Percentiles rank a stretch among this genome's conserved stretches.
Evolutionary conservation across 2,888 invertebrate species (phyloP).

Genomic region (Cistogaster globosa): DNA sequence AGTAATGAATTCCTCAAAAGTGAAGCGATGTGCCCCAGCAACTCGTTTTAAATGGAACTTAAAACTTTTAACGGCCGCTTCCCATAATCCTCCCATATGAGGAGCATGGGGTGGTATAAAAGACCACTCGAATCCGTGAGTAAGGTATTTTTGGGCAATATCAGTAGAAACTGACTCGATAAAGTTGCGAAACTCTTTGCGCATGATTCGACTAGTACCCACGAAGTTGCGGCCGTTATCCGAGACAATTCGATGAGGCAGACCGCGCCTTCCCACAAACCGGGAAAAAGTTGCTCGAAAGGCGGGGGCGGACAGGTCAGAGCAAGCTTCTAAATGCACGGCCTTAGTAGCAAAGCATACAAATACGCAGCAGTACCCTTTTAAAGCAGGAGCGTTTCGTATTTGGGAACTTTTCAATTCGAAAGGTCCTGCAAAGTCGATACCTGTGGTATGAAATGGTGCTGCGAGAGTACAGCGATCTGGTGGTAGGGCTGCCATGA

Average conservation of each 20-base stretch:
- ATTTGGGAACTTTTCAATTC: slow-evolving; percentile 12
- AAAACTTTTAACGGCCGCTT: slow-evolving; percentile 52
- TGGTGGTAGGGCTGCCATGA: slow-evolving; percentile 27
- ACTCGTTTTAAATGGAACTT: slow-evolving; percentile 42
- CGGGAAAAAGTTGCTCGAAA: background rate
- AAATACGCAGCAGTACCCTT: slow-evolving; percentile 11
- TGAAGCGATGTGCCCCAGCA: background rate
- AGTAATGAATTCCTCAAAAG: slow-evolving; percentile 49
- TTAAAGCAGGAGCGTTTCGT: background rate
- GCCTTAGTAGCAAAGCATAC: slow-evolving; percentile 3
- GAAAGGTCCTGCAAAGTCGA: slow-evolving; percentile 35
- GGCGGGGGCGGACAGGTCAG: slow-evolving; percentile 6
- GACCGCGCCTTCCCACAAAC: background rate
- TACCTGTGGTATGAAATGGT: slow-evolving; percentile 11
- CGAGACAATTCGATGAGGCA: background rate
- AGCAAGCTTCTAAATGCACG: slow-evolving; percentile 36
- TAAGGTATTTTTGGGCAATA: slow-evolving; percentile 15
- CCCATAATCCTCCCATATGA: slow-evolving; percentile 50
- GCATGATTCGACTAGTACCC: background rate
- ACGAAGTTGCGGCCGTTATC: slow-evolving; percentile 22
- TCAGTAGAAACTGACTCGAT: background rate
- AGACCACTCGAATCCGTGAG: slow-evolving; percentile 36
- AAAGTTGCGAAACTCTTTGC: background rate
- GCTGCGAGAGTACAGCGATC: slow-evolving; percentile 13
- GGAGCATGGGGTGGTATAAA: slow-evolving; percentile 55